Evolutionary conservation across 1,140 invertebrate species (phyloP).

Genomic region (Orchesella cincta): DNA sequence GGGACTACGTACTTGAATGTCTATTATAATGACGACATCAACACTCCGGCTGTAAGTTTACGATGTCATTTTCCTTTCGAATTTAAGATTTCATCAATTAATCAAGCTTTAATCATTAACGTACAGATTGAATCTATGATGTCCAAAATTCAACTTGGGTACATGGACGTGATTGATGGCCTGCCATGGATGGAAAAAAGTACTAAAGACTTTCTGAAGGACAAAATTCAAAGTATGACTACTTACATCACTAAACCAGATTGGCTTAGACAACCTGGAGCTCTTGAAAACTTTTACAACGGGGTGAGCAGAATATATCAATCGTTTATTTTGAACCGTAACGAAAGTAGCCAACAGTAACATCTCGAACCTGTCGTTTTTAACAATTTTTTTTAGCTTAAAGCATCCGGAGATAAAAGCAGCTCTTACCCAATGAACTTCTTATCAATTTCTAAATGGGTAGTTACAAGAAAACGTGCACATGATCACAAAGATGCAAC

Average conservation of each 20-base stretch:
- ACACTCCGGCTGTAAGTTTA: not conserved
- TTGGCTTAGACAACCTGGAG: not conserved
- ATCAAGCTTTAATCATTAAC: not conserved
- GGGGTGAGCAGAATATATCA: too few species aligned
- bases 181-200: not conserved
- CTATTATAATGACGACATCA: not conserved
- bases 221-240: constrained; percentile 2
- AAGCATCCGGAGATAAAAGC: not conserved
- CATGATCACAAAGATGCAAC: not conserved
- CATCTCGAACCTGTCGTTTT: too few species aligned
- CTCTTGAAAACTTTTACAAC: not conserved
- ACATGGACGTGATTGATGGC: not conserved
- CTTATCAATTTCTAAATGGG: not conserved
- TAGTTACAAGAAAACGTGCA: not conserved
- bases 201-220: constrained; percentile 2
- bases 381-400: too few species aligned
- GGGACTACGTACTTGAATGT: not conserved
- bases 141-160: not conserved
- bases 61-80: not conserved
- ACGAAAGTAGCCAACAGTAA: too few species aligned
- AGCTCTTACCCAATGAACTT: not conserved
- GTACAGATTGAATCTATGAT: not conserved
- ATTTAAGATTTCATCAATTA: not conserved
- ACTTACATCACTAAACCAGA: not conserved
- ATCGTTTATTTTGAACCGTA: too few species aligned